These are phyloP conservation scores for Megathymus violae DNA, from an alignment of 1,140 invertebrate genomes.

Conservation along the genomic window DNA sequence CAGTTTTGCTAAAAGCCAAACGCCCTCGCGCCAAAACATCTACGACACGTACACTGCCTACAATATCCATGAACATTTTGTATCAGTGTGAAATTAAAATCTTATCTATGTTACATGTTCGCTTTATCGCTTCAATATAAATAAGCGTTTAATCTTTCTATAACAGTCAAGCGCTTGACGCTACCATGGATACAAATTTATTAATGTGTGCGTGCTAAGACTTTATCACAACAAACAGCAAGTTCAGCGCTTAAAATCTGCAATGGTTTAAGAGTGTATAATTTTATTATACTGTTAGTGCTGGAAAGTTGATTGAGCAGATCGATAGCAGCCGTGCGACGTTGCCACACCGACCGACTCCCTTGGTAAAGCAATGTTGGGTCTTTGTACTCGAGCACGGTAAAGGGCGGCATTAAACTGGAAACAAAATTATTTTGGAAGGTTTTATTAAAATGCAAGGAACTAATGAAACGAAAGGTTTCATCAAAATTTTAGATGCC, in stretches of 20 bases:
- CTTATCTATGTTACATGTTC: not conserved
- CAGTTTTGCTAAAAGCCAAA: conserved; percentile 42
- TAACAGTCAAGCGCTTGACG: conserved; percentile 32
- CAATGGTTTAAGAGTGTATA: conserved; percentile 20
- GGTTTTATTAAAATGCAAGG: not conserved
- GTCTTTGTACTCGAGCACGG: conserved; percentile 62
- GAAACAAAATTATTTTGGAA: conserved; percentile 27
- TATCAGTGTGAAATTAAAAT: conserved; percentile 4
- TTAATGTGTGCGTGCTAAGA: conserved; percentile 38
- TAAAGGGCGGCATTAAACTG: conserved; percentile 59
- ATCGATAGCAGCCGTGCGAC: conserved; percentile 67
- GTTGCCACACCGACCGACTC: conserved; percentile 49
- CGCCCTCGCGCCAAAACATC: conserved; percentile 50
- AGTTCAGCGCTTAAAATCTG: conserved; percentile 34
- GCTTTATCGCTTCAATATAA: conserved; percentile 9
- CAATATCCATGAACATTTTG: conserved; percentile 21
- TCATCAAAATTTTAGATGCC: too few species aligned
- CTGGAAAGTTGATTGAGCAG: conserved; percentile 35
- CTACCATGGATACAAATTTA: conserved; percentile 15
- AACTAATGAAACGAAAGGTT: too few species aligned
- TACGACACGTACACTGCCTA: conserved; percentile 39
- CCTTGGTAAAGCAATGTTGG: conserved; percentile 43
- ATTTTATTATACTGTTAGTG: conserved; percentile 39
- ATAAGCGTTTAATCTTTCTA: conserved; percentile 31
- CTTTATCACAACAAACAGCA: conserved; percentile 24